Evolutionary conservation across 2,113 vertebrate species (phyloP).

Genomic region (Excalfactoria chinensis): DNA sequence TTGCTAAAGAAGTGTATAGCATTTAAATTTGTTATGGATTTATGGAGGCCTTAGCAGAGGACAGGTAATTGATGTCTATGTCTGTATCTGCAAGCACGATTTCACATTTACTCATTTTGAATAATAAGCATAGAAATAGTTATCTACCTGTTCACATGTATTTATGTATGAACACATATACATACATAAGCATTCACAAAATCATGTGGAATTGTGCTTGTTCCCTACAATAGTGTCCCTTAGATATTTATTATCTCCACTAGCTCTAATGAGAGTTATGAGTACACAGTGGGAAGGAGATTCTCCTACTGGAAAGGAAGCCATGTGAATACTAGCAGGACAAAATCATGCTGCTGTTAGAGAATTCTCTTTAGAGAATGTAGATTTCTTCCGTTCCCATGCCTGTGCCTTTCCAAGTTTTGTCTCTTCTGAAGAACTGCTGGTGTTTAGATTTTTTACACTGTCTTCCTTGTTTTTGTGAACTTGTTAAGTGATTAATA

Average conservation of each 20-base stretch:
- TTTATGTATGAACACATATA: background rate
- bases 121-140: background rate
- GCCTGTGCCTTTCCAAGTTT: background rate
- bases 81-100: background rate
- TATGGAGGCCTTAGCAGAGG: background rate
- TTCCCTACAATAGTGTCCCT: background rate
- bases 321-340: slow-evolving; percentile 24
- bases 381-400: background rate
- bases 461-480: background rate
- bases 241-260: background rate
- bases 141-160: background rate
- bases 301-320: slow-evolving; percentile 14
- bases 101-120: background rate
- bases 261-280: background rate
- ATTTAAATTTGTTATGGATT: background rate
- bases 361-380: background rate
- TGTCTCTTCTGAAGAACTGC: background rate
- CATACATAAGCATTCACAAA: background rate
- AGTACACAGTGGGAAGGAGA: background rate
- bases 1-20: background rate
- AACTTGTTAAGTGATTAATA: background rate
- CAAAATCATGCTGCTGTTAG: background rate
- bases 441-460: background rate
- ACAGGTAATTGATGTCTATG: background rate
- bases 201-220: background rate